phyloP scores from a whole-genome alignment of 2,888 invertebrate species.

The Diarsia rubi region DNA sequence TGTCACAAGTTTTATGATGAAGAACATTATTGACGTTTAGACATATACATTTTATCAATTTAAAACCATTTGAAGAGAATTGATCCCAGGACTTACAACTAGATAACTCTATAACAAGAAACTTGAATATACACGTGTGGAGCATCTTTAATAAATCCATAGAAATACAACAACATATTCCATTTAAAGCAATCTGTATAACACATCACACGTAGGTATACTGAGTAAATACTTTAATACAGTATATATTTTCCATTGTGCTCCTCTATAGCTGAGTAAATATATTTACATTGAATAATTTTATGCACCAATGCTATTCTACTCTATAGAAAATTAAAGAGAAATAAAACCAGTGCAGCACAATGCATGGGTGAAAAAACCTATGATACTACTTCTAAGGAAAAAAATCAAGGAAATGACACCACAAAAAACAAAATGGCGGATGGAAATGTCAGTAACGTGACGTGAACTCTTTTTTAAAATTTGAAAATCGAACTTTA shows the following conservation, averaged over 20 bases:
- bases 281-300: conserved; percentile 10
- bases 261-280: conserved; percentile 38
- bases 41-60: not conserved
- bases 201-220: not conserved
- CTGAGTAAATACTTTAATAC: conserved; percentile 23
- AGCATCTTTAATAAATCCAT: not conserved
- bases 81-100: not conserved
- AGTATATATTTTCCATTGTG: conserved; percentile 34
- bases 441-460: not conserved
- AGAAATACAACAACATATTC: conserved; percentile 2
- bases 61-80: not conserved
- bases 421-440: conserved; percentile 14
- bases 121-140: not conserved
- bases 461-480: not conserved
- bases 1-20: conserved; percentile 6
- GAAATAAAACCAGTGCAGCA: conserved; percentile 36
- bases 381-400: conserved; percentile 8
- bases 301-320: conserved; percentile 16
- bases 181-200: not conserved
- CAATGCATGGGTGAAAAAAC: conserved; percentile 37
- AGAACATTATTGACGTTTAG: not conserved
- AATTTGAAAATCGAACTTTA: not conserved
- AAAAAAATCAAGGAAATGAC: conserved; percentile 7
- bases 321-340: conserved; percentile 30
- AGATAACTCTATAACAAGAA: not conserved